Conservation (phyloP, 2,113 vertebrate genomes). For the Lamprologus speciosus region DNA sequence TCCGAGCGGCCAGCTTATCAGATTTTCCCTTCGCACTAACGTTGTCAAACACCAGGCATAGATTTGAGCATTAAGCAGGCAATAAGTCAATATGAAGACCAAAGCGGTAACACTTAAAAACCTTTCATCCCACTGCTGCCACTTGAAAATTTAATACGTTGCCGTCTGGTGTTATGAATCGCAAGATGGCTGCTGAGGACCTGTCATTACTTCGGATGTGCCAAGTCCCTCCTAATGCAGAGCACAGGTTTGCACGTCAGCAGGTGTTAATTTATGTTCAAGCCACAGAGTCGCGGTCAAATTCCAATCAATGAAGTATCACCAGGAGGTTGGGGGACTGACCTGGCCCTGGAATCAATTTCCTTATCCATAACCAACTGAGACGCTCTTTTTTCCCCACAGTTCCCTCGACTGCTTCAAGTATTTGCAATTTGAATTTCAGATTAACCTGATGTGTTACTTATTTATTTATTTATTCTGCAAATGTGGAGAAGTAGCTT, state of each 20-base stretch:
- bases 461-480: not conserved
- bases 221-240: conserved; percentile 20
- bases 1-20: conserved; percentile 33
- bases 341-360: conserved; percentile 35
- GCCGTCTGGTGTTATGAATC: conserved; percentile 41
- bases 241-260: conserved; percentile 46
- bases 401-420: not conserved
- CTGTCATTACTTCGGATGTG: conserved; percentile 47
- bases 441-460: not conserved
- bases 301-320: conserved; percentile 61
- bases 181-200: conserved; percentile 34
- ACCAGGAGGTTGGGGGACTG: conserved; percentile 16
- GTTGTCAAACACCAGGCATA: conserved; percentile 10
- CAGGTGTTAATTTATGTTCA: conserved; percentile 68
- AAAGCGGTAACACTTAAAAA: conserved; percentile 44
- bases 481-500: not conserved
- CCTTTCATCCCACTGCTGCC: conserved; percentile 10
- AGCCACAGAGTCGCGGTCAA: conserved; percentile 22
- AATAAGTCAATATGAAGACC: conserved; percentile 38
- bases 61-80: conserved; percentile 16
- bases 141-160: conserved; percentile 50
- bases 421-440: not conserved
- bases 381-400: not conserved
- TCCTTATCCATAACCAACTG: conserved; percentile 6
- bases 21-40: conserved; percentile 17